Conservation (phyloP, 37 sponge, comb jelly and placozoan species). For the Chondrosia reniformis region DNA sequence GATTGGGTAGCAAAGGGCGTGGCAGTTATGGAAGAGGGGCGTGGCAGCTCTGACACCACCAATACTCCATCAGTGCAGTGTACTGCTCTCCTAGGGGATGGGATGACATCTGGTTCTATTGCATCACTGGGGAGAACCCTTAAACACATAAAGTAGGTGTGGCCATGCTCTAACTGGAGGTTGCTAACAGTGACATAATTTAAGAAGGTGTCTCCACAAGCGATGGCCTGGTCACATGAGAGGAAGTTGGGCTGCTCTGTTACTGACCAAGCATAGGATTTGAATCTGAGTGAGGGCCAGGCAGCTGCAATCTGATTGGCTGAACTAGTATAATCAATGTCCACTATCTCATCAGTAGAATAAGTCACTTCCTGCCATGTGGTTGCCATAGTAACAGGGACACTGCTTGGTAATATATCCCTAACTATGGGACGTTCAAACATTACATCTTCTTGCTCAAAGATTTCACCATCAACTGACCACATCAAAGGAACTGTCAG, state of each 20-base stretch:
- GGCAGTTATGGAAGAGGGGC: conserved; percentile 45
- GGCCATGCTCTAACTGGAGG: conserved; percentile 34
- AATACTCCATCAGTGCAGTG: conserved; percentile 65
- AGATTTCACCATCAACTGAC: not conserved
- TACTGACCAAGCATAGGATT: conserved; percentile 49
- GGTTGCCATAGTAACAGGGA: not conserved
- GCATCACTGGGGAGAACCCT: conserved; percentile 18
- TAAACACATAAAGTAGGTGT: conserved; percentile 63
- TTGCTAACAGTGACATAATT: conserved; percentile 36
- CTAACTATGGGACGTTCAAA: conserved; percentile 21
- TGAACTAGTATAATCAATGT: conserved; percentile 45
- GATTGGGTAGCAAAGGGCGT: not conserved
- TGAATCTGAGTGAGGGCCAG: conserved; percentile 61
- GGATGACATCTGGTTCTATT: not conserved
- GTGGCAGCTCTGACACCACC: conserved; percentile 50
- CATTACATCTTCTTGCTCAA: conserved; percentile 2
- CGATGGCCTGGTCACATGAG: conserved; percentile 20
- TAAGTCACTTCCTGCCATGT: conserved; percentile 30
- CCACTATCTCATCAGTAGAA: not conserved
- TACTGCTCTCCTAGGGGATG: not conserved
- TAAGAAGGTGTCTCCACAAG: conserved; percentile 55
- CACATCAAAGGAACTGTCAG: not conserved
- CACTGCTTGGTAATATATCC: conserved; percentile 24
- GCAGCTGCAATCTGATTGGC: conserved; percentile 35
- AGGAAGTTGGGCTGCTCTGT: conserved; percentile 28